These are phyloP conservation scores for Andrena hattorfiana DNA, from an alignment of 2,888 invertebrate genomes.

Conservation along the genomic window DNA sequence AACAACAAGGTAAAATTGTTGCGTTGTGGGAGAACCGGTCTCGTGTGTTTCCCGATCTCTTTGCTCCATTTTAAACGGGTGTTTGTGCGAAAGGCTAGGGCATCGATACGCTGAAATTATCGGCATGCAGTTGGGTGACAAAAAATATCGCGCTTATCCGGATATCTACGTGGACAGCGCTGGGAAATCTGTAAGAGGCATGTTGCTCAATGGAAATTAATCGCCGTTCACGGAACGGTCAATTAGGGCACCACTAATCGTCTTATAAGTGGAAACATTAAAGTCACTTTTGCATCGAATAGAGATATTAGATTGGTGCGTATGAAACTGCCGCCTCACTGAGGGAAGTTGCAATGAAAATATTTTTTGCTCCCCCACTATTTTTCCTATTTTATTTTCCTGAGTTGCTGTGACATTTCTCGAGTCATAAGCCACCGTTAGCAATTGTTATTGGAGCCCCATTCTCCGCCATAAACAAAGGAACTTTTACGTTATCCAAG, in stretches of 20 bases:
- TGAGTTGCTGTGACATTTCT: too few species aligned
- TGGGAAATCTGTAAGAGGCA: neutral
- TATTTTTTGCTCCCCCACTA: too few species aligned
- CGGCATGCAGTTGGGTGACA: neutral
- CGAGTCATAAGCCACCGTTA: too few species aligned
- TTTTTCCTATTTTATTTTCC: too few species aligned
- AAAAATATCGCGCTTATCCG: neutral
- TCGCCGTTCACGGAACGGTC: neutral
- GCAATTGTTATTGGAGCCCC: too few species aligned
- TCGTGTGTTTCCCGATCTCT: constrained; percentile 9
- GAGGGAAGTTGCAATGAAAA: too few species aligned
- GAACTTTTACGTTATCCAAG: too few species aligned
- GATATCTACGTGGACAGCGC: neutral
- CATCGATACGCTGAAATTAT: constrained; percentile 10
- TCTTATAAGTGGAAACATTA: neutral
- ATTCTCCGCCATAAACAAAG: too few species aligned
- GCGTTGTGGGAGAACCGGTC: constrained; percentile 45
- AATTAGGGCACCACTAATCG: constrained; percentile 1
- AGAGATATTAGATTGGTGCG: neutral
- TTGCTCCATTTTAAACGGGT: neutral
- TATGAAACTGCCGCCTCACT: too few species aligned
- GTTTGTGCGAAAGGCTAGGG: neutral
- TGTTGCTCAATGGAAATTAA: constrained; percentile 42
- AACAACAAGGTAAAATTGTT: constrained; percentile 26
- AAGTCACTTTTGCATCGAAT: neutral